Conservation (phyloP, 2,113 vertebrate genomes). For the Erpornis zantholeuca region DNA sequence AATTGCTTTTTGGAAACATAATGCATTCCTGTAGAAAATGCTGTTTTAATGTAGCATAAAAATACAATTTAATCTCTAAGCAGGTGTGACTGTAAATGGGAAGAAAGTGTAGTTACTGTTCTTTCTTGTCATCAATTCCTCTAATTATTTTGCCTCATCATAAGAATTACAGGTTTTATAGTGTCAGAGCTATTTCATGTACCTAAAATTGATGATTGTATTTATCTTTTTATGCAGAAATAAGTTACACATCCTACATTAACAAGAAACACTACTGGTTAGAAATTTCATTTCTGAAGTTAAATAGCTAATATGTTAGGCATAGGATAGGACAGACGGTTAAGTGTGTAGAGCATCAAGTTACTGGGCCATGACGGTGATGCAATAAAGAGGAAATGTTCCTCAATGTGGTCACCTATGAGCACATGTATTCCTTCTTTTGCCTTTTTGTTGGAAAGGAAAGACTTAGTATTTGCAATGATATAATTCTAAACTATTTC, state of each 20-base stretch:
- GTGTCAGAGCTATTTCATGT: not conserved
- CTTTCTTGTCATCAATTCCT: conserved; percentile 14
- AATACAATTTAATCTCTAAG: conserved; percentile 71
- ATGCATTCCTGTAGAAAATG: conserved; percentile 59
- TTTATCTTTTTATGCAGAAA: conserved; percentile 20
- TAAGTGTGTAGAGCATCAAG: not conserved
- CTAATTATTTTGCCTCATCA: conserved; percentile 53
- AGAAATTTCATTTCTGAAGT: conserved; percentile 13
- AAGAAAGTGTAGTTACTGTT: conserved; percentile 24
- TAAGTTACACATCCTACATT: conserved; percentile 6
- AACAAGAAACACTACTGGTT: not conserved
- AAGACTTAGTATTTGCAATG: not conserved
- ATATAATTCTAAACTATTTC: not conserved
- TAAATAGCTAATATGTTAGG: not conserved
- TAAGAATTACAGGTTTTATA: conserved; percentile 37
- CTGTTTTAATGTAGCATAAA: conserved; percentile 73
- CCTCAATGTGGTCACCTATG: not conserved
- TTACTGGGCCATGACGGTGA: not conserved
- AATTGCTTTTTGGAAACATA: conserved; percentile 54
- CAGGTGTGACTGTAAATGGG: conserved; percentile 69
- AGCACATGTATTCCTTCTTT: not conserved
- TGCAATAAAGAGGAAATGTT: not conserved
- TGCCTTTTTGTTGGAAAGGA: not conserved
- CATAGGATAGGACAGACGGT: conserved; percentile 38
- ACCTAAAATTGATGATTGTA: not conserved